Evolutionary conservation across 2,113 vertebrate genomes (phyloP).

Genomic region (Ageneiosus marmoratus): DNA sequence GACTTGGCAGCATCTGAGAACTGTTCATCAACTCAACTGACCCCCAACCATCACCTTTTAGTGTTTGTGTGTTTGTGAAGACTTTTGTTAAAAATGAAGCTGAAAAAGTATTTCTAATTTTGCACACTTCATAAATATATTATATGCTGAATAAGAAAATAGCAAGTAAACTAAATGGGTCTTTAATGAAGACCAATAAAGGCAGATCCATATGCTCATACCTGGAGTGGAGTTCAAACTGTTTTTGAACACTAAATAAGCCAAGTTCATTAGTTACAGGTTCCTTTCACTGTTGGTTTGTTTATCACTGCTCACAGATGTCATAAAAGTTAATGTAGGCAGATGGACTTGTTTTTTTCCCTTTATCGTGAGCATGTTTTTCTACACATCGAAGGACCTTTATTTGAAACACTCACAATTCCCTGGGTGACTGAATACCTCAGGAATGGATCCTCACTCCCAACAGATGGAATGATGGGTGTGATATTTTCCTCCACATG

Average conservation of each 20-base stretch:
- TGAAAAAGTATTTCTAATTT: background rate
- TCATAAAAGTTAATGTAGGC: background rate
- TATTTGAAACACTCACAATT: background rate
- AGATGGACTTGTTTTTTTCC: background rate
- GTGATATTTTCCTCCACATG: slow-evolving; percentile 35
- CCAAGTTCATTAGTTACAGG: background rate
- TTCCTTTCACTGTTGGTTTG: background rate
- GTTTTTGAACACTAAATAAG: background rate
- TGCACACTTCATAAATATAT: background rate
- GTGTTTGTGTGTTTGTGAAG: background rate
- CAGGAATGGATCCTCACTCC: background rate
- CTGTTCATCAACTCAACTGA: background rate
- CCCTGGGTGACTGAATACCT: background rate
- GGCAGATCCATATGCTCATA: background rate
- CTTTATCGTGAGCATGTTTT: background rate
- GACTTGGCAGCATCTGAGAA: background rate
- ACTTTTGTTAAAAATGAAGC: background rate
- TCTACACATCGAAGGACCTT: background rate
- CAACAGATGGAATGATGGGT: slow-evolving; percentile 27
- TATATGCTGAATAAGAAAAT: background rate
- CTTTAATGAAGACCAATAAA: background rate
- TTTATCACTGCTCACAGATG: background rate
- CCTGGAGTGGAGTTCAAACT: background rate
- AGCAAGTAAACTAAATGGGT: background rate
- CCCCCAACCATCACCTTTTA: background rate